Percentiles rank a stretch among this genome's conserved stretches.
Conservation (phyloP, 2,797 vertebrate genomes). For the Gouania willdenowi region DNA sequence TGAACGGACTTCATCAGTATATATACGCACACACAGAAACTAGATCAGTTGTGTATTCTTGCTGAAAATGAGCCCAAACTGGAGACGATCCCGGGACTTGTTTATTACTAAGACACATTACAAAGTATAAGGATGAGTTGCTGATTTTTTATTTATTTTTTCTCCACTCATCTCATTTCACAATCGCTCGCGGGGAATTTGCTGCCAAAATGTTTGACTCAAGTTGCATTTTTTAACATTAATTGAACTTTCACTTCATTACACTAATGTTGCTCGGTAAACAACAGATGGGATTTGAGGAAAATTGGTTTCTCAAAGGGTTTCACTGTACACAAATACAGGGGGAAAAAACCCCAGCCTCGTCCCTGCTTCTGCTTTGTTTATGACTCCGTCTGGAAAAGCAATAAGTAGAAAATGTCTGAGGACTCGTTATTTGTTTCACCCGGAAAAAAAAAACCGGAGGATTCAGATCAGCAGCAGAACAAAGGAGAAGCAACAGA, state of each 20-base stretch:
- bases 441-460: background rate
- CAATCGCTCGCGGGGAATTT: too few species aligned
- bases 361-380: slow-evolving; percentile 8
- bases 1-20: too few species aligned
- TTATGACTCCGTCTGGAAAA: slow-evolving; percentile 7
- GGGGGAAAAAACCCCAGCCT: slow-evolving; percentile 3
- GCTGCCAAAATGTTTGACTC: too few species aligned
- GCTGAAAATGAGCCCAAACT: too few species aligned
- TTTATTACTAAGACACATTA: too few species aligned
- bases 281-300: slow-evolving; percentile 41
- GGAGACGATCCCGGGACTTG: too few species aligned
- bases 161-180: too few species aligned
- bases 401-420: slow-evolving; percentile 16
- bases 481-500: background rate
- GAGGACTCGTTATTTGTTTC: slow-evolving; percentile 10
- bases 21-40: too few species aligned
- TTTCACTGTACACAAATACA: slow-evolving; percentile 2
- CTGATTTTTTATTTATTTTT: background rate
- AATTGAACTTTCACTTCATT: slow-evolving; percentile 21
- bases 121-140: background rate
- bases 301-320: slow-evolving; percentile 6
- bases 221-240: background rate
- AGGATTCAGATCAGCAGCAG: too few species aligned
- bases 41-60: too few species aligned
- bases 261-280: slow-evolving; percentile 15